These are phyloP conservation scores for Zele albiditarsus DNA, from an alignment of 2,888 invertebrate genomes.

Conservation along the genomic window DNA sequence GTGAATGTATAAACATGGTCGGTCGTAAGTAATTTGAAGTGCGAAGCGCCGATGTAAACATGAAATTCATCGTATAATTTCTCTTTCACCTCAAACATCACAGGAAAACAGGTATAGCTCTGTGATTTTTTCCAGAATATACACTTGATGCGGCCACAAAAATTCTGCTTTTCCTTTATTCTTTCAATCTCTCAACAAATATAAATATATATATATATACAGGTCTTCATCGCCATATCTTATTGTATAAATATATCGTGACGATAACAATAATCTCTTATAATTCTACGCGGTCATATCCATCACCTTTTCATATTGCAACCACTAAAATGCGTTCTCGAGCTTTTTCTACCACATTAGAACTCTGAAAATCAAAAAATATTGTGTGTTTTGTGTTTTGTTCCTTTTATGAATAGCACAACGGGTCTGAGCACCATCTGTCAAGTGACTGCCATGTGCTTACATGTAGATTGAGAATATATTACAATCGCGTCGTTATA, in stretches of 20 bases:
- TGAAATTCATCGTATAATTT: not conserved
- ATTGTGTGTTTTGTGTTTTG: too few species aligned
- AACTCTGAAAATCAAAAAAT: not conserved
- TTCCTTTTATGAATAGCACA: too few species aligned
- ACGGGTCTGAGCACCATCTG: too few species aligned
- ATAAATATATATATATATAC: not conserved
- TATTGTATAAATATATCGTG: conserved; percentile 38
- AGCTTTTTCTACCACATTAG: conserved; percentile 29
- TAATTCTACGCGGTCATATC: conserved; percentile 29
- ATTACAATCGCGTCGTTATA: too few species aligned
- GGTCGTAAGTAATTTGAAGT: conserved; percentile 14
- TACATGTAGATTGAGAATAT: too few species aligned
- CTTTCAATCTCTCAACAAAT: conserved; percentile 22
- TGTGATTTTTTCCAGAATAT: not conserved
- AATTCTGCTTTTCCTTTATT: conserved; percentile 38
- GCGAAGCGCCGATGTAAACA: conserved; percentile 21
- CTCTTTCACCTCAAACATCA: conserved; percentile 7
- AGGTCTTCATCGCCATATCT: not conserved
- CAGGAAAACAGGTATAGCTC: not conserved
- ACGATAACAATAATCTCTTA: not conserved
- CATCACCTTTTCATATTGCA: conserved; percentile 34
- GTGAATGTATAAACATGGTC: not conserved
- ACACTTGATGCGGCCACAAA: conserved; percentile 16
- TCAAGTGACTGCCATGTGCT: too few species aligned
- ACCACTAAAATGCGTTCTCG: conserved; percentile 34